Conservation (phyloP, 2,888 invertebrate species). For the Empis stercorea region DNA sequence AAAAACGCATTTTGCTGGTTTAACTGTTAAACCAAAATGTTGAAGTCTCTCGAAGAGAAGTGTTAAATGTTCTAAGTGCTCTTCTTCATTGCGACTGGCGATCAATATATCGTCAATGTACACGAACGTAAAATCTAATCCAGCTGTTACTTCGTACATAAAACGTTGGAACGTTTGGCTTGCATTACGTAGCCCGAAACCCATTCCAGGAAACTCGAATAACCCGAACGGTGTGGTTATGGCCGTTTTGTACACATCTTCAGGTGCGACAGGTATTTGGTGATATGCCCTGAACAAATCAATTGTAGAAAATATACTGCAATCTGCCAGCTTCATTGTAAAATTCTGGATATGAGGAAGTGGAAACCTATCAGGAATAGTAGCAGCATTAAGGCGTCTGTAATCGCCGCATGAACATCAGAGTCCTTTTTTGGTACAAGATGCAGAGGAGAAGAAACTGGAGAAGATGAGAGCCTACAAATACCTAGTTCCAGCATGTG, state of each 20-base stretch:
- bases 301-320: not conserved
- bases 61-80: constrained; percentile 1
- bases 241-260: not conserved
- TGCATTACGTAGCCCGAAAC: not conserved
- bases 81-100: not conserved
- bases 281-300: not conserved
- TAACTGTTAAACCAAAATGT: not conserved
- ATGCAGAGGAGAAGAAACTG: constrained; percentile 7
- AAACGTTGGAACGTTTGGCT: not conserved
- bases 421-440: constrained; percentile 5
- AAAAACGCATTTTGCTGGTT: constrained; percentile 1
- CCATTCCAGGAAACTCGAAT: too few species aligned
- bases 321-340: not conserved
- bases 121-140: not conserved
- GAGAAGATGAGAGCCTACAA: constrained; percentile 5
- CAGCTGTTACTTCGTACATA: too few species aligned
- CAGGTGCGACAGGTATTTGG: not conserved
- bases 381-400: constrained; percentile 2
- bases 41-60: not conserved
- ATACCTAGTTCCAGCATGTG: constrained; percentile 1
- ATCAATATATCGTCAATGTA: not conserved
- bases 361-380: constrained; percentile 3
- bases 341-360: constrained; percentile 4
- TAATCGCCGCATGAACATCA: constrained; percentile 6
- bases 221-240: not conserved